Evolutionary conservation across 2,797 vertebrate species (phyloP).

Genomic region (Paguma larvata): DNA sequence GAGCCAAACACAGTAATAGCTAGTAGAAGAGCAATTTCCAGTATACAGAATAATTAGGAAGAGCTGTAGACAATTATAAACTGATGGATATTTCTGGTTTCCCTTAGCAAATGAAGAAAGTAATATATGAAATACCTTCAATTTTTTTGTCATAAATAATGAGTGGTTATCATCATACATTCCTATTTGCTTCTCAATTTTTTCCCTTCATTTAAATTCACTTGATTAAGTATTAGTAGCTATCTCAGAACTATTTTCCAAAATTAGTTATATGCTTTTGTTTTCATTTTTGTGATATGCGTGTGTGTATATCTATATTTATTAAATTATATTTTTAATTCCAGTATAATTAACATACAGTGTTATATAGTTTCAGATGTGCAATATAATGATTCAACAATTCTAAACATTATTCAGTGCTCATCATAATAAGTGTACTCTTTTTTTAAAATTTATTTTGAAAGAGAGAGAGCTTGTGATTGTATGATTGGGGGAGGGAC

Average conservation of each 20-base stretch:
- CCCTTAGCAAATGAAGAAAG: not conserved
- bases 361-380: not conserved
- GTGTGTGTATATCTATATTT: not conserved
- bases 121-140: not conserved
- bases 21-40: not conserved
- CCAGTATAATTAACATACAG: not conserved
- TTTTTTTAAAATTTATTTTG: too few species aligned
- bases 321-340: not conserved
- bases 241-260: not conserved
- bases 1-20: not conserved
- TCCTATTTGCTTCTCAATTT: constrained; percentile 3
- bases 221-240: not conserved
- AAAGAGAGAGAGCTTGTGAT: too few species aligned
- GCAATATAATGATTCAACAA: not conserved
- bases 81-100: not conserved
- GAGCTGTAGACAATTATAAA: not conserved
- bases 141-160: not conserved
- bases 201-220: constrained; percentile 27
- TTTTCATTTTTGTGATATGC: not conserved
- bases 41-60: not conserved
- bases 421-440: not conserved
- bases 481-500: too few species aligned
- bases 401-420: not conserved
- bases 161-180: not conserved
- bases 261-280: not conserved